These are phyloP conservation scores for Asbolus verrucosus DNA, from an alignment of 1,140 invertebrate genomes.

Conservation along the genomic window DNA sequence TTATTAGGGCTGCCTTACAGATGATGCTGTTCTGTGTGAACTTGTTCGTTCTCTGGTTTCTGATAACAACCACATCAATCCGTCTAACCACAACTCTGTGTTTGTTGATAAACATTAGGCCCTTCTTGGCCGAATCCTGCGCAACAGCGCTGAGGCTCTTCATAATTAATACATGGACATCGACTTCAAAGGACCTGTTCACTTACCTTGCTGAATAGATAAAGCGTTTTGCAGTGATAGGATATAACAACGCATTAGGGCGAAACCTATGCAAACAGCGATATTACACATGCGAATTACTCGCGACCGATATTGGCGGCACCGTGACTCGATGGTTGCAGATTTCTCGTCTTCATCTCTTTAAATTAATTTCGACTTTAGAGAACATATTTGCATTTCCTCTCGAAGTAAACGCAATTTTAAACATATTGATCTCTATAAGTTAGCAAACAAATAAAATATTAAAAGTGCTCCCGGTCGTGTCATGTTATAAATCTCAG, in stretches of 20 bases:
- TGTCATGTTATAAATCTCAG: too few species aligned
- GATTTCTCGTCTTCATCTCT: not conserved
- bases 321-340: not conserved
- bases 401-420: not conserved
- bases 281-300: slow-evolving; percentile 13
- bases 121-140: slow-evolving; percentile 4
- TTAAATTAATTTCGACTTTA: slow-evolving; percentile 16
- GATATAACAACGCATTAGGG: slow-evolving; percentile 3
- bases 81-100: not conserved
- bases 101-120: slow-evolving; percentile 32
- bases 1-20: not conserved
- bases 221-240: not conserved
- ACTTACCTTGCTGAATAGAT: slow-evolving; percentile 19
- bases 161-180: slow-evolving; percentile 37
- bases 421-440: not conserved
- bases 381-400: not conserved
- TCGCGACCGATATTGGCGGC: slow-evolving; percentile 6
- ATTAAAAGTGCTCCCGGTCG: too few species aligned
- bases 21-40: slow-evolving; percentile 1
- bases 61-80: slow-evolving; percentile 30
- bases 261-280: slow-evolving; percentile 22
- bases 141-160: not conserved
- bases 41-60: not conserved
- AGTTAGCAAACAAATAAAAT: too few species aligned
- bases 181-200: slow-evolving; percentile 22